These are phyloP conservation scores for Scrobipalpa atriplicella DNA, from an alignment of 2,888 invertebrate species.

Conservation along the genomic window DNA sequence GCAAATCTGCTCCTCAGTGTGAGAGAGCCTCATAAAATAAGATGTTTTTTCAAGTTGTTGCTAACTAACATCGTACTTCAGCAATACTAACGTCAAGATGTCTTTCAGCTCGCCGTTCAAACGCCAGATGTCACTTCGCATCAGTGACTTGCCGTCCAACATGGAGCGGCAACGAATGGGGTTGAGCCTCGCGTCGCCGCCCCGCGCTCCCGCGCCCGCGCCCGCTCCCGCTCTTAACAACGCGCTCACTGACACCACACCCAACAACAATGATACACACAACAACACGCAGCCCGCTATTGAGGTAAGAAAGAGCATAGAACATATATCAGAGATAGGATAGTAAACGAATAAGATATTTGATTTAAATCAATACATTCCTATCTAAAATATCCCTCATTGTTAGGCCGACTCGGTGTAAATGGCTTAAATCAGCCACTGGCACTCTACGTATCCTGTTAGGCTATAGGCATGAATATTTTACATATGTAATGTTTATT, in stretches of 20 bases:
- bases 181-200: slow-evolving; percentile 90
- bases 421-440: too few relatives aligned
- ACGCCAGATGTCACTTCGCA: slow-evolving; percentile 96
- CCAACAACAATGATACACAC: neutral
- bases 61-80: too few relatives aligned
- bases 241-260: neutral
- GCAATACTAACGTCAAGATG: slow-evolving; percentile 54
- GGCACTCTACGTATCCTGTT: too few relatives aligned
- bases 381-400: too few relatives aligned
- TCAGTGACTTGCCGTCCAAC: slow-evolving; percentile 97
- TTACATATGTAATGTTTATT: neutral
- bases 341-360: too few relatives aligned
- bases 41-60: neutral
- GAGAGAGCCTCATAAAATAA: neutral
- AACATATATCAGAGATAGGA: too few relatives aligned
- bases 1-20: neutral
- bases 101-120: slow-evolving; percentile 93
- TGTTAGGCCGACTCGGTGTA: too few relatives aligned
- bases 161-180: slow-evolving; percentile 90
- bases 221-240: slow-evolving; percentile 57
- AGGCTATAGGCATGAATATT: too few relatives aligned
- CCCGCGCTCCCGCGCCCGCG: slow-evolving; percentile 87
- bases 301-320: neutral
- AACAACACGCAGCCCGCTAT: neutral
- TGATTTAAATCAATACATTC: too few relatives aligned